A percentile compares a stretch with the other conserved stretches of the same genome.
Conservation (phyloP, 2,113 vertebrate genomes). For the Anseranas semipalmata region DNA sequence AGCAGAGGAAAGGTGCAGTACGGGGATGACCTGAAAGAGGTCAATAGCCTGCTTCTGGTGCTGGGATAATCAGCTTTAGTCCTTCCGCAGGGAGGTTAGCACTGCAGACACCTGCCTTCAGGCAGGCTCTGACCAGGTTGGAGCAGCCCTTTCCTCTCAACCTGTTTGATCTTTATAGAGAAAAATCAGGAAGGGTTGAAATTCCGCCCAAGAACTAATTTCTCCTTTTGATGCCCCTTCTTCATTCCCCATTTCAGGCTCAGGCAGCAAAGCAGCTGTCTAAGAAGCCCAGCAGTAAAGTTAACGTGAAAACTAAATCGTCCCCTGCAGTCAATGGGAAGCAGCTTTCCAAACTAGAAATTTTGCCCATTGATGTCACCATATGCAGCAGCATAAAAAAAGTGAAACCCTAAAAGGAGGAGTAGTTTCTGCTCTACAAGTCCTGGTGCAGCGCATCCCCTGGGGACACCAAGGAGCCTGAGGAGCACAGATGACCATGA, state of each 20-base stretch:
- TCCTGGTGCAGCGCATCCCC: not conserved
- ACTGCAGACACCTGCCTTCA: not conserved
- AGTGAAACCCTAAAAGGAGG: not conserved
- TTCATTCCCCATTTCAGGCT: not conserved
- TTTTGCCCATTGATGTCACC: not conserved
- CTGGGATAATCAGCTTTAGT: not conserved
- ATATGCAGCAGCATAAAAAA: not conserved
- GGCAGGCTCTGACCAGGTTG: not conserved
- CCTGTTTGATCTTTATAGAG: not conserved
- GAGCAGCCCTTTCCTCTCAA: not conserved
- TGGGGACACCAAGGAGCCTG: not conserved
- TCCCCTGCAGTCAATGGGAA: not conserved
- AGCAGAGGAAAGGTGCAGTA: not conserved
- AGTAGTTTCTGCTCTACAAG: not conserved
- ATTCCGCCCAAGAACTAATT: not conserved
- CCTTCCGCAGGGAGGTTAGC: not conserved
- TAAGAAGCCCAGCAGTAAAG: not conserved
- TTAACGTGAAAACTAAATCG: not conserved
- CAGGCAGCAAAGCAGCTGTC: not conserved
- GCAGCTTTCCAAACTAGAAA: not conserved
- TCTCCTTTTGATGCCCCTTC: fast-evolving
- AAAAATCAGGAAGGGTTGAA: not conserved
- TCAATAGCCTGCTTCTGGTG: not conserved
- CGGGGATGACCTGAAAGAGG: not conserved
- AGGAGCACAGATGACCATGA: not conserved